Base-by-base conservation (phyloP, 2,797 vertebrate species). In the Ctenopoma kingsleyae region DNA sequence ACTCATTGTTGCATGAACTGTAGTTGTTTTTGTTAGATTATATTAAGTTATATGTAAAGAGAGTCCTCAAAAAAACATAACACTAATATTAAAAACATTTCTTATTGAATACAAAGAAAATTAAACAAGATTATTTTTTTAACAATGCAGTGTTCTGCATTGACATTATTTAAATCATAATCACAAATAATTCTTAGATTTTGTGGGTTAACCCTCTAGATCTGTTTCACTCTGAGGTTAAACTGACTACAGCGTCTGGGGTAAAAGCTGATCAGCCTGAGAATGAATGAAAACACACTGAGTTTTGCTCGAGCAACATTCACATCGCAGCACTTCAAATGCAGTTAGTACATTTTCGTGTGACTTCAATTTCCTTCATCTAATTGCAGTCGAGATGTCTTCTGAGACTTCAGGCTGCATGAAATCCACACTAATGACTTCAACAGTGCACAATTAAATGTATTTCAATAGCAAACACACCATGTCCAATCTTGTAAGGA, bases 251-350 rank as follows among this genome's bases (percentile, higher is more conserved):
- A 40, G 62, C 17, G 1, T 35, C 10, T 9, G 10, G 46, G 20
- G 27, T 54, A 7, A 49, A 55, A 16, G 16, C 11, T 3, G 23
- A 2, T 55, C 38, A 52, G 30, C 38, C 61, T 30, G 23, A 4
- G 35, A 55, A 56, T 51, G 62, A 58, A 52, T 30, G n/a, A 51
- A 47, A 64, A 54, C 60, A 43, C 4, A 1, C 23, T 25, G 23
- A 25, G 23, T 2, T 4, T 25, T 25, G 23, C 15, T 32, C 2
- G 6, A 46, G 51, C 47, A 30, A 30, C 22, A 13, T 27, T 59
- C 20, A 56, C 46, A 41, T 51, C 43, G 0, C 51, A 52, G 41
- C 49, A 56, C 79, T 74, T 73, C 62, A 73, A 43, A 67, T 59
- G 52, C 49, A 48, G 30, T 43, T 17, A 4, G 47, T 16, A 12